Conservation (phyloP, 2,113 vertebrate genomes). For the Mirounga angustirostris region DNA sequence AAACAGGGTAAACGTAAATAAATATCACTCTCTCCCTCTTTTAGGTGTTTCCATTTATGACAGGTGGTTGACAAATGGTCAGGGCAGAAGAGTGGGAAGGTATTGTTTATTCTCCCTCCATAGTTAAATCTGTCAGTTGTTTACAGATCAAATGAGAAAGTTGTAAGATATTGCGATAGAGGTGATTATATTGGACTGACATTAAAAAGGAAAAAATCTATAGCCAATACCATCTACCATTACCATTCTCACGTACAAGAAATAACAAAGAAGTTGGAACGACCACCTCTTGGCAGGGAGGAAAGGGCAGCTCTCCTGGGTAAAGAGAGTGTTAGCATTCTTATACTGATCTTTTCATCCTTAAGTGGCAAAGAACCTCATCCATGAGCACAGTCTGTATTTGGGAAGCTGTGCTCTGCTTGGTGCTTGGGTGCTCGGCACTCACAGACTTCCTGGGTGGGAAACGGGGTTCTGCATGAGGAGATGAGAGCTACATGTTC, state of each 20-base stretch:
- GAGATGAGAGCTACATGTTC: rapidly evolving
- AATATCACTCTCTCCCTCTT: not conserved
- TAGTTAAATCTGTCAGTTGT: not conserved
- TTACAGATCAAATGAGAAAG: not conserved
- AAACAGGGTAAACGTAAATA: not conserved
- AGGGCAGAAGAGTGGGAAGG: not conserved
- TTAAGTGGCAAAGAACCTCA: not conserved
- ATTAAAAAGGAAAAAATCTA: not conserved
- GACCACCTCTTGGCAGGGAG: not conserved
- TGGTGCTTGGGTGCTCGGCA: rapidly evolving
- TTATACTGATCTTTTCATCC: not conserved
- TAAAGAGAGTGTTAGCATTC: not conserved
- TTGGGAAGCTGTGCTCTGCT: not conserved
- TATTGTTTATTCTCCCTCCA: not conserved
- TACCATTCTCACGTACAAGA: not conserved
- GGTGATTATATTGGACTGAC: not conserved
- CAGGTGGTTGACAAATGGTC: not conserved
- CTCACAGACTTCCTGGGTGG: not conserved
- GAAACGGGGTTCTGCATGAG: not conserved
- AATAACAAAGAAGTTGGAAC: not conserved
- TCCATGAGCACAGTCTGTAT: rapidly evolving
- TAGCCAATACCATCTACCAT: no score
- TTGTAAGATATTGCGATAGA: not conserved
- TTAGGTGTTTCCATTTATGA: not conserved
- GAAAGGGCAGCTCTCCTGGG: not conserved